A percentile compares a stretch with the other conserved stretches of the same genome.
Evolutionary conservation across 2,888 invertebrate genomes (phyloP).

Genomic region (Agonopterix alstromeriana): DNA sequence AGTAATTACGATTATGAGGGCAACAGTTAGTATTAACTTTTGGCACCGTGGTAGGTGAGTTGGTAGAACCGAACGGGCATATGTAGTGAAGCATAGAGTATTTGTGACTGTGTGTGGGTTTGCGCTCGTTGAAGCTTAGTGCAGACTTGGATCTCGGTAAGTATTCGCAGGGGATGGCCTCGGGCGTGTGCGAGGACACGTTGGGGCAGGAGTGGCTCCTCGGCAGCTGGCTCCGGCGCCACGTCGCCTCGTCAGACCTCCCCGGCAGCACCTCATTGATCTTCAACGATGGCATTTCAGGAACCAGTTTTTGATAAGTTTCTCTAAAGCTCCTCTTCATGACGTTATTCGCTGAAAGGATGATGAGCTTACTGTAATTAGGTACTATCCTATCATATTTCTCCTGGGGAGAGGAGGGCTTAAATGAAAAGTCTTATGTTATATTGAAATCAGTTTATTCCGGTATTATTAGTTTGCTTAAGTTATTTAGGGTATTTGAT

Average conservation of each 20-base stretch:
- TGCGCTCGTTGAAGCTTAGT: background rate
- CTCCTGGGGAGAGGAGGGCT: background rate
- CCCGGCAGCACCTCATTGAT: slow-evolving; percentile 10
- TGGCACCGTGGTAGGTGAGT: background rate
- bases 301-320: slow-evolving; percentile 21
- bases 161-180: slow-evolving; percentile 4
- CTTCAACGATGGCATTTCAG: slow-evolving; percentile 20
- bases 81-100: background rate
- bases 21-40: too few relatives aligned
- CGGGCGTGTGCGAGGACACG: slow-evolving; percentile 8
- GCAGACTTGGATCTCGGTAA: slow-evolving; percentile 17
- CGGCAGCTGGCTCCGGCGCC: slow-evolving; percentile 8
- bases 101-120: background rate
- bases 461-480: too few relatives aligned
- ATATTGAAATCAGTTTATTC: too few relatives aligned
- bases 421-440: too few relatives aligned
- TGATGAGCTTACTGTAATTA: slow-evolving; percentile 13
- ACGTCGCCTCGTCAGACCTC: slow-evolving; percentile 18
- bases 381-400: slow-evolving; percentile 3
- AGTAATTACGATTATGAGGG: too few relatives aligned
- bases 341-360: slow-evolving; percentile 51
- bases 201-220: slow-evolving; percentile 34
- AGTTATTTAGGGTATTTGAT: too few relatives aligned
- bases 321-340: slow-evolving; percentile 35
- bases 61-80: slow-evolving; percentile 3